Conservation (phyloP, 2,888 invertebrate species). For the Mythimna loreyi region DNA sequence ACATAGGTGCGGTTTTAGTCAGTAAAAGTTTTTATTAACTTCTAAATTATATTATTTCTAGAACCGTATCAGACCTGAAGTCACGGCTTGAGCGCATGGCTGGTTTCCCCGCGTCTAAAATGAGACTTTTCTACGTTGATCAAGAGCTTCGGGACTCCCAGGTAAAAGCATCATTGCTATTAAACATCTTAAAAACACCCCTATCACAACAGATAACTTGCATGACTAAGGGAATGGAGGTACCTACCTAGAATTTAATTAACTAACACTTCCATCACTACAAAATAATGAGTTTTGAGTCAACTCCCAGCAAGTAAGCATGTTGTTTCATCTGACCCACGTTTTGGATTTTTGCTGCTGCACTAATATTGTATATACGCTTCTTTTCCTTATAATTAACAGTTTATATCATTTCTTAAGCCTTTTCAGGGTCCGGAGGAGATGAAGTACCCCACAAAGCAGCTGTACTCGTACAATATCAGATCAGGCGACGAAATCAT, state of each 20-base stretch:
- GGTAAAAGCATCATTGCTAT: constrained; percentile 69
- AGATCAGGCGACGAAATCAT: constrained; percentile 97
- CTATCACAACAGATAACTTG: neutral
- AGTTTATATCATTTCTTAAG: constrained; percentile 57
- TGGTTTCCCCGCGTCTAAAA: constrained; percentile 95
- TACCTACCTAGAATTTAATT: neutral
- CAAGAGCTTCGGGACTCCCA: constrained; percentile 93
- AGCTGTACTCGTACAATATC: constrained; percentile 97
- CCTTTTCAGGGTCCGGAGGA: constrained; percentile 94
- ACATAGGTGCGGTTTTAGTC: no score
- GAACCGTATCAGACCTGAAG: constrained; percentile 96
- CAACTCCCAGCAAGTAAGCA: constrained; percentile 14
- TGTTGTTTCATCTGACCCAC: constrained; percentile 24
- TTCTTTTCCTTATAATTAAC: constrained; percentile 51
- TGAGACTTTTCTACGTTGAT: constrained; percentile 97
- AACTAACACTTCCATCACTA: constrained; percentile 1
- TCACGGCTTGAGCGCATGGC: constrained; percentile 94
- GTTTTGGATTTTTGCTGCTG: constrained; percentile 26
- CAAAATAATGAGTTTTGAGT: neutral
- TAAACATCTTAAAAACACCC: neutral
- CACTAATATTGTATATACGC: constrained; percentile 39
- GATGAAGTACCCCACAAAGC: constrained; percentile 97
- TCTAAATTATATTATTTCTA: constrained; percentile 73
- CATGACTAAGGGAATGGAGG: constrained; percentile 22
- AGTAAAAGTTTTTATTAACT: neutral